A percentile compares a stretch with the other conserved stretches of the same genome.
Evolutionary conservation across 2,113 vertebrate species (phyloP).

Genomic region (Malurus melanocephalus): DNA sequence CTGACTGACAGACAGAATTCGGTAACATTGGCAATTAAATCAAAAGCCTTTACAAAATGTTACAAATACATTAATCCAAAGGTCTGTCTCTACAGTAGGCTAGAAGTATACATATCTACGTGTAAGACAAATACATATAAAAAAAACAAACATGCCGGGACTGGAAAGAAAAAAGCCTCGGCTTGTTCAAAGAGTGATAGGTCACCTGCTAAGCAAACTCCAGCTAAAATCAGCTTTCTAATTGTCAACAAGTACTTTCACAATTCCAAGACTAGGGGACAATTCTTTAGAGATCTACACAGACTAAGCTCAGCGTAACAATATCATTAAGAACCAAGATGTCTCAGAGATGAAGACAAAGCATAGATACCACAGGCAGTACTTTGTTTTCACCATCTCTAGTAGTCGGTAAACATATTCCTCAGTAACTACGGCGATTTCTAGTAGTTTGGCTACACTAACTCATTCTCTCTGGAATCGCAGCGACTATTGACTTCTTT

Average conservation of each 20-base stretch:
- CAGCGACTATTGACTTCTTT: neutral
- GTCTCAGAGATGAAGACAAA: neutral
- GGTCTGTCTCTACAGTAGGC: neutral
- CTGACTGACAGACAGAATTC: neutral
- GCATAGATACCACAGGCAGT: fast-evolving
- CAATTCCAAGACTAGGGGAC: neutral
- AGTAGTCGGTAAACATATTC: neutral
- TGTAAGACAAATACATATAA: fast-evolving
- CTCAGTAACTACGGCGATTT: neutral
- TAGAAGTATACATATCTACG: fast-evolving
- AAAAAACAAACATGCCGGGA: neutral
- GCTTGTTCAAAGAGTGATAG: neutral
- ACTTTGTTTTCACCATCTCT: neutral
- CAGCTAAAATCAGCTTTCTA: neutral
- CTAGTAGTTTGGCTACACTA: neutral
- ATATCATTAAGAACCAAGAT: neutral
- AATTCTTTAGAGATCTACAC: neutral
- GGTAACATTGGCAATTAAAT: neutral
- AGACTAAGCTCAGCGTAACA: neutral
- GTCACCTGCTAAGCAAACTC: neutral
- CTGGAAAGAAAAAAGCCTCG: neutral
- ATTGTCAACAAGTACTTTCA: neutral
- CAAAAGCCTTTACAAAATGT: neutral
- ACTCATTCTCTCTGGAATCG: neutral
- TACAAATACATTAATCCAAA: neutral